A percentile compares a stretch with the other conserved stretches of the same genome.
phyloP scores from a whole-genome alignment of 1,140 invertebrate species.

The Drosophila lini region DNA sequence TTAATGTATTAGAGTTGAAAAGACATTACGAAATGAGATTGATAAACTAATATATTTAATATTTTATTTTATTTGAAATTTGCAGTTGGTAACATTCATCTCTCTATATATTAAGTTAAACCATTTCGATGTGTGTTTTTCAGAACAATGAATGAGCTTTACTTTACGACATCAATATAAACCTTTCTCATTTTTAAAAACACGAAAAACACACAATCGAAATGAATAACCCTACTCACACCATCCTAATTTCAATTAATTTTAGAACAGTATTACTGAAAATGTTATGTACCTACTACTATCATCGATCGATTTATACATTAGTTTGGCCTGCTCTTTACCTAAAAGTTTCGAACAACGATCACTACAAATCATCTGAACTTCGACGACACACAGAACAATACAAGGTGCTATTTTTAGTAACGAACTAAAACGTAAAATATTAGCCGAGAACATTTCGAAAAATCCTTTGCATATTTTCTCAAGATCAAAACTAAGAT shows the following conservation, averaged over 20 bases:
- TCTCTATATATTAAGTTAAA: not conserved
- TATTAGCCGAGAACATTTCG: conserved; percentile 50
- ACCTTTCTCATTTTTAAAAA: not conserved
- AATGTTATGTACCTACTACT: conserved; percentile 44
- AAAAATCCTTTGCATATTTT: conserved; percentile 65
- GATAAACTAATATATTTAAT: not conserved
- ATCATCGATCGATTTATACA: conserved; percentile 15
- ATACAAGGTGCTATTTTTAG: conserved; percentile 81
- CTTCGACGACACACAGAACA: conserved; percentile 63
- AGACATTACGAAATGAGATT: no score
- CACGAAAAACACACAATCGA: not conserved
- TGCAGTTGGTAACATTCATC: not conserved
- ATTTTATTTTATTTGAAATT: not conserved
- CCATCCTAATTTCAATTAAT: conserved; percentile 41
- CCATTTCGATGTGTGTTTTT: conserved; percentile 1
- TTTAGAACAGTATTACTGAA: conserved; percentile 56
- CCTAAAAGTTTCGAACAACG: conserved; percentile 58
- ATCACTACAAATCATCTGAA: conserved; percentile 59
- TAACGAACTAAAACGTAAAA: conserved; percentile 49
- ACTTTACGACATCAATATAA: not conserved
- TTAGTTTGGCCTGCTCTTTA: conserved; percentile 31
- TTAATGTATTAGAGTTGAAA: no score
- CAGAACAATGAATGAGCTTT: conserved; percentile 15
- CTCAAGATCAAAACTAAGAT: conserved; percentile 72
- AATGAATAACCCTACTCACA: conserved; percentile 6